Percentiles rank a stretch among this genome's conserved stretches.
Conservation (phyloP, 2,113 vertebrate genomes). For the Platichthys flesus region DNA sequence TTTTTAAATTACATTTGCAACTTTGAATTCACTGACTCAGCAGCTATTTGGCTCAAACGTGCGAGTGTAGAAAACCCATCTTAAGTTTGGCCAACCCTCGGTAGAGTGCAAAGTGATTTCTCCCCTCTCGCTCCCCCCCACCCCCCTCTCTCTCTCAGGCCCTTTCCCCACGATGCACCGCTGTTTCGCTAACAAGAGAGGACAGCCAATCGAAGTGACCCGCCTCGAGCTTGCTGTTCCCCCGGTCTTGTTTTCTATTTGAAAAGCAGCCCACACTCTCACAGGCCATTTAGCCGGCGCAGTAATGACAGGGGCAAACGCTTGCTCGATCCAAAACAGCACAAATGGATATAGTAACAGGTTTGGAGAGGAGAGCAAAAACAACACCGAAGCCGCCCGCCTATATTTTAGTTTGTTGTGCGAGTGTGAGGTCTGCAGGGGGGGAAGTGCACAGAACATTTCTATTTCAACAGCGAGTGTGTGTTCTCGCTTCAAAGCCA, state of each 20-base stretch:
- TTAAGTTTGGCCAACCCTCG: neutral
- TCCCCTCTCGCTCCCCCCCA: too few relatives aligned
- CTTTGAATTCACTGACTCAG: neutral
- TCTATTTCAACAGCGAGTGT: neutral
- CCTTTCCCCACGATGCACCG: constrained; percentile 55
- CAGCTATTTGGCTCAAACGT: neutral
- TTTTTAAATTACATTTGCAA: too few relatives aligned
- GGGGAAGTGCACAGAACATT: constrained; percentile 4
- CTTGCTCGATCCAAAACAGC: constrained; percentile 35
- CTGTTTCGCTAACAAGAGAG: constrained; percentile 65
- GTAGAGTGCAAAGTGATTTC: constrained; percentile 5
- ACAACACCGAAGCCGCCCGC: neutral
- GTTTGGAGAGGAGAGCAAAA: constrained; percentile 23
- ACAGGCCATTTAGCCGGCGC: constrained; percentile 50
- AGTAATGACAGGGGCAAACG: constrained; percentile 60
- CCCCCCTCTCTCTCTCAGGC: constrained; percentile 12
- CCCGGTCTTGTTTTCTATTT: constrained; percentile 49
- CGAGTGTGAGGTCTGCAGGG: neutral
- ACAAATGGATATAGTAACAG: constrained; percentile 47
- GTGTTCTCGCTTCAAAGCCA: constrained; percentile 2
- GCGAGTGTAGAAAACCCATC: neutral
- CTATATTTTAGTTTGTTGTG: constrained; percentile 4
- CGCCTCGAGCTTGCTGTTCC: constrained; percentile 48
- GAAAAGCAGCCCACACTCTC: constrained; percentile 57
- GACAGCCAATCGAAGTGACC: constrained; percentile 75